These are phyloP conservation scores for Sebastes minor DNA, from an alignment of 2,797 vertebrate genomes.

Conservation along the genomic window DNA sequence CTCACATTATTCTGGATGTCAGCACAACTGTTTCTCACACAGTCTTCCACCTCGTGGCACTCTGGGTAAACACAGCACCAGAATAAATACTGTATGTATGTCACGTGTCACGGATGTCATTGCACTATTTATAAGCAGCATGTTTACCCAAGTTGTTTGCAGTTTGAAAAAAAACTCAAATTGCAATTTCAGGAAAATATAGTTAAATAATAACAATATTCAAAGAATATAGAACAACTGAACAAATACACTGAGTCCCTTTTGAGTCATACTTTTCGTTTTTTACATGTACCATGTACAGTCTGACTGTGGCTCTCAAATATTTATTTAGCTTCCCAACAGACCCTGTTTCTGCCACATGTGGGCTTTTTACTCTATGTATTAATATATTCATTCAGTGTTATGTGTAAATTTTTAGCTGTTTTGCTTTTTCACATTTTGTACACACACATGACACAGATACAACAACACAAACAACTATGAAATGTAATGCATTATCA, in stretches of 20 bases:
- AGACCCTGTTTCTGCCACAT: neutral
- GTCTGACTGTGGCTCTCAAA: conserved; percentile 1
- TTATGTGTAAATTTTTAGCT: conserved; percentile 7
- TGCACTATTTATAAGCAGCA: conserved; percentile 30
- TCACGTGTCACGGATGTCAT: conserved; percentile 1
- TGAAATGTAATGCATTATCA: neutral
- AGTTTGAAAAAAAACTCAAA: neutral
- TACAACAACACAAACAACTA: neutral
- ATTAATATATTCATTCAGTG: neutral
- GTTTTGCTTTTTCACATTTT: neutral
- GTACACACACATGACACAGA: neutral
- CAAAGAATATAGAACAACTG: neutral
- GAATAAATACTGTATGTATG: neutral
- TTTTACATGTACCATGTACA: neutral
- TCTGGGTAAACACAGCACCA: neutral
- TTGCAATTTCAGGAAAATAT: neutral
- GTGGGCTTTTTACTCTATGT: neutral
- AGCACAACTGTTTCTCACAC: conserved; percentile 1
- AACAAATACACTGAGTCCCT: conserved; percentile 7
- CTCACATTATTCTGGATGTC: neutral
- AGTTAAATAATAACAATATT: neutral
- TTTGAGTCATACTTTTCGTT: neutral
- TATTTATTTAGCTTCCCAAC: conserved; percentile 22
- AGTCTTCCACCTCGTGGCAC: conserved; percentile 5
- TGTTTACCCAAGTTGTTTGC: neutral